phyloP scores from a whole-genome alignment of 2,797 vertebrate species.

The Anabacerthia variegaticeps region DNA sequence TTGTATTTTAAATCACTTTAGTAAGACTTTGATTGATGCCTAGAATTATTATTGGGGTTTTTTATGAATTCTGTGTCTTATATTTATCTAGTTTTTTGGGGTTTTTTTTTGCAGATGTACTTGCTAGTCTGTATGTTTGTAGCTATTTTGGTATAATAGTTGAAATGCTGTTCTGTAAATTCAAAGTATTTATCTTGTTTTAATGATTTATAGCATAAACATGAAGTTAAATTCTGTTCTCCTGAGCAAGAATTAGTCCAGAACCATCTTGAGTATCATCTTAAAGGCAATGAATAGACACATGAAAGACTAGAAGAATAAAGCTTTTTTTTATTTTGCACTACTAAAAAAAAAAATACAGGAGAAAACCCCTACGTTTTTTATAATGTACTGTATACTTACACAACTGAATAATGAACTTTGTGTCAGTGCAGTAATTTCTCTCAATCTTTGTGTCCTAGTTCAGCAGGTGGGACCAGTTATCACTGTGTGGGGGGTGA shows the following conservation, averaged over 20 bases:
- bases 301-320: neutral
- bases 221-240: neutral
- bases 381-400: neutral
- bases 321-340: neutral
- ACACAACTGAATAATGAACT: neutral
- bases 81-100: neutral
- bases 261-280: neutral
- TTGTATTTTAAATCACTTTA: neutral
- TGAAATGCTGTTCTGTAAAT: neutral
- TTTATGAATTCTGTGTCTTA: neutral
- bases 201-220: neutral
- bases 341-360: neutral
- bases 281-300: neutral
- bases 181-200: neutral
- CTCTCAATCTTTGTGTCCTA: neutral
- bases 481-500: too few species aligned
- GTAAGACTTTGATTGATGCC: neutral
- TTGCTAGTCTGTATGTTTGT: neutral
- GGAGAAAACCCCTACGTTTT: accelerated
- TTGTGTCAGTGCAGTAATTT: neutral
- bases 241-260: neutral
- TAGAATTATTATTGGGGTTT: accelerated
- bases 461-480: too few species aligned
- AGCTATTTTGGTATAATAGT: neutral
- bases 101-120: neutral